Conservation (phyloP, 37 sponge, comb jelly and placozoan species). For the Chondrosia reniformis region DNA sequence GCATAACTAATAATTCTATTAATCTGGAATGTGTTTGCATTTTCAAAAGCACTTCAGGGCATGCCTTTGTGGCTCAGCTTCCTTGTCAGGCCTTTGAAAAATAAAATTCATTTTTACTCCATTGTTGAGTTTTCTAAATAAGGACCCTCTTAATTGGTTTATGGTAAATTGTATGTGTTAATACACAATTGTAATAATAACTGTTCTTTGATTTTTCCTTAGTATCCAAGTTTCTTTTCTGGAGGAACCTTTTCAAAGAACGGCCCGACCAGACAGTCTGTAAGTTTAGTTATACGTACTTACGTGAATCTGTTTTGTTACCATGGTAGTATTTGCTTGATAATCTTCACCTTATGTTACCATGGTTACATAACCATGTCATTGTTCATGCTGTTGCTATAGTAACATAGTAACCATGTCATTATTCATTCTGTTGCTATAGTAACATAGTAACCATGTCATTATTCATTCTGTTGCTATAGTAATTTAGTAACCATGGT, state of each 20-base stretch:
- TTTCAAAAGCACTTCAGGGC: too few species aligned
- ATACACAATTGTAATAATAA: too few species aligned
- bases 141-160: too few species aligned
- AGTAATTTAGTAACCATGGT: neutral
- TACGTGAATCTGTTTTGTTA: neutral
- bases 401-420: neutral
- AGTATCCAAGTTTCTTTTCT: constrained; percentile 64
- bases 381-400: neutral
- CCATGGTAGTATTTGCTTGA: neutral
- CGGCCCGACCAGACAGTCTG: constrained; percentile 50
- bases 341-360: neutral
- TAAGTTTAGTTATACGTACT: constrained; percentile 23
- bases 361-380: neutral
- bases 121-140: too few species aligned
- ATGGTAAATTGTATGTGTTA: too few species aligned
- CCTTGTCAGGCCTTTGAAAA: too few species aligned
- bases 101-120: too few species aligned
- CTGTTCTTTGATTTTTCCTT: neutral
- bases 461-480: neutral
- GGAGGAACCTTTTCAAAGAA: constrained; percentile 29
- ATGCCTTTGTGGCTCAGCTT: too few species aligned
- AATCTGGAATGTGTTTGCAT: too few species aligned
- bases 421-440: neutral
- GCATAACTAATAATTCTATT: too few species aligned
- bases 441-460: neutral